phyloP scores from a whole-genome alignment of 1,140 invertebrate species.

The Drosophila tropicalis region DNA sequence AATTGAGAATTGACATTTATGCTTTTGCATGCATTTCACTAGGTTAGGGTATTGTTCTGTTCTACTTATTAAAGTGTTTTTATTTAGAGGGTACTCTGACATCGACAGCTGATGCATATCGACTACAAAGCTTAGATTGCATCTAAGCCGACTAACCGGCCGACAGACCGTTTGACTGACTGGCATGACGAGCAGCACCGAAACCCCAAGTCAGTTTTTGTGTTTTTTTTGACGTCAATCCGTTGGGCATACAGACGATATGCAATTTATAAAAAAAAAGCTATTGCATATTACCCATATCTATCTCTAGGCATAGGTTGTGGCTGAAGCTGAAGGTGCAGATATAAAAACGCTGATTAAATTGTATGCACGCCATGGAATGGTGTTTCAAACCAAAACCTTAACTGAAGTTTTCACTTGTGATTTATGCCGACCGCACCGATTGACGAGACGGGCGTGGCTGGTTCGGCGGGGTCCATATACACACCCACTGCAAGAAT shows the following conservation, averaged over 20 bases:
- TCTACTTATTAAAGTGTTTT: background rate
- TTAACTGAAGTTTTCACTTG: conserved; percentile 61
- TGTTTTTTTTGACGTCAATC: conserved; percentile 29
- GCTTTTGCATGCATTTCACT: no score
- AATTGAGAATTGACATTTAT: no score
- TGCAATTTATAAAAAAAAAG: conserved; percentile 3
- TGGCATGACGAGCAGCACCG: conserved; percentile 40
- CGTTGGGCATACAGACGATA: conserved; percentile 2
- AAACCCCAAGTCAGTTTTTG: background rate
- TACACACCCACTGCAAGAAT: conserved; percentile 46
- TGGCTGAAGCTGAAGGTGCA: conserved; percentile 20
- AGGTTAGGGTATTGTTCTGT: background rate
- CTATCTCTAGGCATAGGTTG: conserved; percentile 4
- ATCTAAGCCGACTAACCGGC: conserved; percentile 15
- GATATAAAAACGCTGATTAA: conserved; percentile 66
- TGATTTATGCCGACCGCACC: conserved; percentile 65
- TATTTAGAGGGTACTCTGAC: background rate
- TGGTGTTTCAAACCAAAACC: conserved; percentile 36
- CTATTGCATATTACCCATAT: conserved; percentile 26
- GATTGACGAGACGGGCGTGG: conserved; percentile 17
- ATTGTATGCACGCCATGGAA: conserved; percentile 56
- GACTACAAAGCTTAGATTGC: conserved; percentile 43
- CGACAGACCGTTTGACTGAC: background rate
- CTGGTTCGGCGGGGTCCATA: conserved; percentile 6
- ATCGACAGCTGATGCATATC: conserved; percentile 42